Evolutionary conservation across 2,888 invertebrate species (phyloP).

Genomic region (Drepana falcataria): DNA sequence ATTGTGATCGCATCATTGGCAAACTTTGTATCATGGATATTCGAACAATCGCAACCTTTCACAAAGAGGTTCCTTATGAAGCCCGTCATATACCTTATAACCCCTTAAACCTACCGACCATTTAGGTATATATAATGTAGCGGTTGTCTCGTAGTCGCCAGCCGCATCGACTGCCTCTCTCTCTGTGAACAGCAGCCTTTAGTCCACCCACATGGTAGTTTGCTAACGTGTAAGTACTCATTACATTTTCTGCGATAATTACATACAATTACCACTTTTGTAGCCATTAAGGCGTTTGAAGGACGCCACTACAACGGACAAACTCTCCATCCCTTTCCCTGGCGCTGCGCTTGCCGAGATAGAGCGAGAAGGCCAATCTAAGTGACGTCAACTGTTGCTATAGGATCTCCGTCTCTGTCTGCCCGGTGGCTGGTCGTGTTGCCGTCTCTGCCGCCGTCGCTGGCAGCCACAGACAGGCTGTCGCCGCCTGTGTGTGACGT

Average conservation of each 20-base stretch:
- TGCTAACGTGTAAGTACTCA: neutral
- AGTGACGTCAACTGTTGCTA: constrained; percentile 2
- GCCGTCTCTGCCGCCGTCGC: constrained; percentile 7
- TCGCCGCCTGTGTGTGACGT: constrained; percentile 17
- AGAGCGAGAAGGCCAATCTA: neutral
- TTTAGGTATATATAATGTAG: no score
- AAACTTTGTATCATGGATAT: no score
- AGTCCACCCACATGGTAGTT: neutral
- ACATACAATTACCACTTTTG: constrained; percentile 1
- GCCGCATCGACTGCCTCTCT: no score
- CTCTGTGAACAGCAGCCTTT: neutral
- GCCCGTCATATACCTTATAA: no score
- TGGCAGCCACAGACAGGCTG: constrained; percentile 29
- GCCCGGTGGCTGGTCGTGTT: constrained; percentile 20
- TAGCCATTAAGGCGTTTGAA: constrained; percentile 1
- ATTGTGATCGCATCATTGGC: no score
- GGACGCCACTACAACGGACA: constrained; percentile 1
- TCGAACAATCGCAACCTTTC: no score
- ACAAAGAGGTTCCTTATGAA: no score
- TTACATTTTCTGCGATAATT: constrained; percentile 1
- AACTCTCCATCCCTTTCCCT: neutral
- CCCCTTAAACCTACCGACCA: no score
- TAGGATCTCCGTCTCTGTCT: constrained; percentile 7
- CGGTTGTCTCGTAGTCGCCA: no score
- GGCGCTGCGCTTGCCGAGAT: neutral